Evolutionary conservation across 2,797 vertebrate genomes (phyloP).

Genomic region (Acanthornis magna): DNA sequence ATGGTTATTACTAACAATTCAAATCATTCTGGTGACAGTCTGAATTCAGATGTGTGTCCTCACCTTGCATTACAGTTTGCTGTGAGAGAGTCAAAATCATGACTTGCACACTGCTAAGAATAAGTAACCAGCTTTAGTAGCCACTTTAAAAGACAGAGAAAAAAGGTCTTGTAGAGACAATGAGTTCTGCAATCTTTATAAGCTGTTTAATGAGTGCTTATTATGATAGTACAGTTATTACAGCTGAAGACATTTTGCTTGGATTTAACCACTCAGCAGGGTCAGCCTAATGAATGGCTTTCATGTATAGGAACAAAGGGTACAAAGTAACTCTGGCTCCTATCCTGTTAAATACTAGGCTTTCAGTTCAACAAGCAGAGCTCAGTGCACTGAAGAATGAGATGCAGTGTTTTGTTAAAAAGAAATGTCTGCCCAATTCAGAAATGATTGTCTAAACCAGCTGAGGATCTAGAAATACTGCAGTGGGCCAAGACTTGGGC

Average conservation of each 20-base stretch:
- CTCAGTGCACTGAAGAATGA: not conserved
- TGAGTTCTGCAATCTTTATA: not conserved
- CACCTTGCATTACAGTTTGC: not conserved
- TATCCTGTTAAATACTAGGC: not conserved
- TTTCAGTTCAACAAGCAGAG: not conserved
- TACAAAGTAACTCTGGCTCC: not conserved
- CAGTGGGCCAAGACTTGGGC: not conserved
- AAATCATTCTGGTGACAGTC: not conserved
- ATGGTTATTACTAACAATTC: not conserved
- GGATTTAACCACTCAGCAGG: slow-evolving; percentile 4
- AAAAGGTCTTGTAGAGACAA: not conserved
- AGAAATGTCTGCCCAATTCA: not conserved
- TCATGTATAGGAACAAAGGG: not conserved
- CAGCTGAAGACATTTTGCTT: slow-evolving; percentile 10
- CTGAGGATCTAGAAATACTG: not conserved
- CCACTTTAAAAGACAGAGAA: not conserved
- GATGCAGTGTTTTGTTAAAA: not conserved
- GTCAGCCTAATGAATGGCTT: slow-evolving; percentile 30
- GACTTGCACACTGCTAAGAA: not conserved
- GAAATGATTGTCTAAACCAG: not conserved
- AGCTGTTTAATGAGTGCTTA: not conserved
- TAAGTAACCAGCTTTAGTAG: not conserved
- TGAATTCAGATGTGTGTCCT: not conserved
- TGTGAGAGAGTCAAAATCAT: not conserved
- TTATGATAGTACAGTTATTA: not conserved